Percentiles rank a stretch among this genome's conserved stretches.
Evolutionary conservation across 2,888 invertebrate genomes (phyloP).

Genomic region (Rotaria magnacalcarata): DNA sequence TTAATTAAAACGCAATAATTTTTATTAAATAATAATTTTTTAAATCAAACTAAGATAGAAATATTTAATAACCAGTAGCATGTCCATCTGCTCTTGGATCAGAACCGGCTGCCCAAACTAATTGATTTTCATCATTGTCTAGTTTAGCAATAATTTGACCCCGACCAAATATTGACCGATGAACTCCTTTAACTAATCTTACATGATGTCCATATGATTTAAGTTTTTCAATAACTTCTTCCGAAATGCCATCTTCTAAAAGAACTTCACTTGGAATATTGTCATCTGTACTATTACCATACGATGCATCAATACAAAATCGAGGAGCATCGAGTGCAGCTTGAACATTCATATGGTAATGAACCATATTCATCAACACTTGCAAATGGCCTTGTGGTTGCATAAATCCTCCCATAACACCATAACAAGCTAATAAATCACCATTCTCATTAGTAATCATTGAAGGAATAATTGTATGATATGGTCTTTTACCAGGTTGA

Average conservation of each 20-base stretch:
- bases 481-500: constrained; percentile 54
- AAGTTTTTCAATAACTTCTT: constrained; percentile 49
- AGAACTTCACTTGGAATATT: constrained; percentile 48
- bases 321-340: constrained; percentile 53
- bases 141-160: constrained; percentile 56
- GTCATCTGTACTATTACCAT: constrained; percentile 36
- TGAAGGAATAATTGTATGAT: constrained; percentile 57
- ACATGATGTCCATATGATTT: constrained; percentile 51
- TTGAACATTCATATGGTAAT: constrained; percentile 55
- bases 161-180: constrained; percentile 52
- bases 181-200: constrained; percentile 49
- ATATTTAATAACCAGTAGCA: constrained; percentile 48
- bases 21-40: too few species aligned
- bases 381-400: constrained; percentile 59
- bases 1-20: too few species aligned
- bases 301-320: constrained; percentile 49
- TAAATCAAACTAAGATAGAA: too few species aligned
- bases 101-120: constrained; percentile 52
- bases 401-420: constrained; percentile 58
- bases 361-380: constrained; percentile 55
- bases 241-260: constrained; percentile 52
- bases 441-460: constrained; percentile 54
- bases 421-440: constrained; percentile 53
- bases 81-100: constrained; percentile 55
- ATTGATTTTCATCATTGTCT: not conserved